Evolutionary conservation across 1,140 invertebrate genomes (phyloP).

Genomic region (Calycopis cecrops): DNA sequence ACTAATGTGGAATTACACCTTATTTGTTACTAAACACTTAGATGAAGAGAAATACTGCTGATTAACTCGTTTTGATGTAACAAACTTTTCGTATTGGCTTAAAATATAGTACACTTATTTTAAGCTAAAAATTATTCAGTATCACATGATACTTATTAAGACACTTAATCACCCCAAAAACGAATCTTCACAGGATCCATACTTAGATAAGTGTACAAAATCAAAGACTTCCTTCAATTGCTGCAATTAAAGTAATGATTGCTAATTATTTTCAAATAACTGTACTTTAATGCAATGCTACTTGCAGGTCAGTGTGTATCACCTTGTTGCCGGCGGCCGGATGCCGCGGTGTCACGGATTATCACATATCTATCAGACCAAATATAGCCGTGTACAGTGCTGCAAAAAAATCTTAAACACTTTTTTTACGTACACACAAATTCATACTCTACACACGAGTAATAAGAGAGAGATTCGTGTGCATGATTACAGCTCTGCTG

Average conservation of each 20-base stretch:
- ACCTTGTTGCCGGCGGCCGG: conserved; percentile 28
- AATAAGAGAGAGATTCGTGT: background rate
- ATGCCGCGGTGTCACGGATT: conserved; percentile 43
- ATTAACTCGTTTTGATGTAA: no score
- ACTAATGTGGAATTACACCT: no score
- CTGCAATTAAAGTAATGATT: background rate
- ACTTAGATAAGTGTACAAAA: no score
- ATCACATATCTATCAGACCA: conserved; percentile 38
- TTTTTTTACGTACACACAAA: conserved; percentile 5
- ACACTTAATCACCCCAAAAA: no score
- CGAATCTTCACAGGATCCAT: no score
- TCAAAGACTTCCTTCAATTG: no score
- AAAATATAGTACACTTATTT: no score
- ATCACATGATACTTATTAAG: no score
- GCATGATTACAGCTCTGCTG: background rate
- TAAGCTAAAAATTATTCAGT: no score
- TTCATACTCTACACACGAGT: background rate
- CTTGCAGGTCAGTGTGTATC: conserved; percentile 18
- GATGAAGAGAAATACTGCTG: no score
- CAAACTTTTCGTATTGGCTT: no score
- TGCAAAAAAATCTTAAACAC: conserved; percentile 7
- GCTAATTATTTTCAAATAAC: conserved; percentile 3
- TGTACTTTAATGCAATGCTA: conserved; percentile 12
- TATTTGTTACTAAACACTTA: no score
- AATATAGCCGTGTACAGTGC: conserved; percentile 19